Conservation (phyloP, 2,888 invertebrate genomes). For the Perithous albicinctus region DNA sequence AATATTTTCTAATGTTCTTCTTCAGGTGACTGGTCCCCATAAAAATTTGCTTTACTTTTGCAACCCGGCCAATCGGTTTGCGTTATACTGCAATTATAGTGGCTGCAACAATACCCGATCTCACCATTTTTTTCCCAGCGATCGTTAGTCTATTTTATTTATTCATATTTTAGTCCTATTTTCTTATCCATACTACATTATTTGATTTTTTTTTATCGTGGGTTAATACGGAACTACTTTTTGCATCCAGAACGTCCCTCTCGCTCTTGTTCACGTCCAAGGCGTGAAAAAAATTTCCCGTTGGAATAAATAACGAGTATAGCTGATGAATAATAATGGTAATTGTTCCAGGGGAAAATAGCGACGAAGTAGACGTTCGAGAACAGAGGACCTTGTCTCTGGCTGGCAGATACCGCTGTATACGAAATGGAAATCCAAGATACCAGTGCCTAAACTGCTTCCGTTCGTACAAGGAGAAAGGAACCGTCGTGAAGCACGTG, state of each 20-base stretch:
- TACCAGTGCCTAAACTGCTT: conserved; percentile 82
- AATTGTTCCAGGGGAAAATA: conserved; percentile 34
- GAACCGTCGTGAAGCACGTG: conserved; percentile 84
- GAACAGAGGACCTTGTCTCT: not conserved
- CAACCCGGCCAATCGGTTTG: too few species aligned
- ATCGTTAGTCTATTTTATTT: not conserved
- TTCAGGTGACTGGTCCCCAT: too few species aligned
- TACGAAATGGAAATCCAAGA: conserved; percentile 3
- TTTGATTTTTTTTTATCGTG: not conserved
- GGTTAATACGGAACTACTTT: not conserved
- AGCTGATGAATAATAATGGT: conserved; percentile 2
- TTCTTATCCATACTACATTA: not conserved
- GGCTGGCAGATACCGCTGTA: conserved; percentile 17
- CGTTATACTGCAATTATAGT: too few species aligned
- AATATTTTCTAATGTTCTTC: too few species aligned
- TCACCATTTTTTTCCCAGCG: not conserved
- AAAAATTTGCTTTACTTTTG: too few species aligned
- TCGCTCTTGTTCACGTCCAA: not conserved
- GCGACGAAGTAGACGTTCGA: conserved; percentile 1
- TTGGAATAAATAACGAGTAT: not conserved
- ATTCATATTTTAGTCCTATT: not conserved
- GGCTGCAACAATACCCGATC: too few species aligned
- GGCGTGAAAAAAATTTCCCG: not conserved
- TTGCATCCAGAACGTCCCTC: not conserved
- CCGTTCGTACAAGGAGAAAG: conserved; percentile 82